phyloP scores from a whole-genome alignment of 2,797 vertebrate genomes.

The Babyrousa celebensis region DNA sequence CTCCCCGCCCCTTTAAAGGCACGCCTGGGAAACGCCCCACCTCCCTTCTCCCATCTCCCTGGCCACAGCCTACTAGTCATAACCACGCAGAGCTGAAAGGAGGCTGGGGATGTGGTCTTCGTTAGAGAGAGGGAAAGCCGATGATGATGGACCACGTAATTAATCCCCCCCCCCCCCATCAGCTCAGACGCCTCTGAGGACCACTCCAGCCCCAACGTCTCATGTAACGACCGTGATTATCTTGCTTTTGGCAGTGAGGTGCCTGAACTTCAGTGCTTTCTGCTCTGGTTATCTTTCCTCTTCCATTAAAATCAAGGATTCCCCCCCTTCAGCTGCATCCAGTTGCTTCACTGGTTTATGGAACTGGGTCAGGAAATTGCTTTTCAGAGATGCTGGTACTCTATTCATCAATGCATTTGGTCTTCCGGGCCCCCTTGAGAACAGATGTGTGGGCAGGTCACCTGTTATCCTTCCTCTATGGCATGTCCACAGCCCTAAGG shows the following conservation, averaged over 20 bases:
- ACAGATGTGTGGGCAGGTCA: background rate
- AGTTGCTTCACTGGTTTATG: background rate
- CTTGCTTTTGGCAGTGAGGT: background rate
- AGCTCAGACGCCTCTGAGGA: no score
- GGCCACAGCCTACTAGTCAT: background rate
- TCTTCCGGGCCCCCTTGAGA: background rate
- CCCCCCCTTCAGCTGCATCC: background rate
- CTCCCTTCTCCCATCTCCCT: background rate
- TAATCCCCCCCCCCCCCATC: background rate
- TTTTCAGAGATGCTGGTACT: background rate
- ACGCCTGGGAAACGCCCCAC: background rate
- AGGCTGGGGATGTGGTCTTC: background rate
- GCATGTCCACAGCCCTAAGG: no score
- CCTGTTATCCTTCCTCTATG: no score
- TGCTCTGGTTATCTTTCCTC: background rate
- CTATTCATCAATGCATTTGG: background rate
- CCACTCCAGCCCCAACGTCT: background rate
- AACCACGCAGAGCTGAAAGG: background rate
- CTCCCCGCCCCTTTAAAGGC: background rate
- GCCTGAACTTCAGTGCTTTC: slow-evolving; percentile 33
- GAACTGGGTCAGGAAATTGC: background rate
- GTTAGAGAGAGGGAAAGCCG: background rate
- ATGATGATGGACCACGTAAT: background rate
- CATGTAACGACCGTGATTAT: background rate
- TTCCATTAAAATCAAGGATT: background rate